Evolutionary conservation across 2,888 invertebrate species (phyloP).

Genomic region (Leucophora obtusa): DNA sequence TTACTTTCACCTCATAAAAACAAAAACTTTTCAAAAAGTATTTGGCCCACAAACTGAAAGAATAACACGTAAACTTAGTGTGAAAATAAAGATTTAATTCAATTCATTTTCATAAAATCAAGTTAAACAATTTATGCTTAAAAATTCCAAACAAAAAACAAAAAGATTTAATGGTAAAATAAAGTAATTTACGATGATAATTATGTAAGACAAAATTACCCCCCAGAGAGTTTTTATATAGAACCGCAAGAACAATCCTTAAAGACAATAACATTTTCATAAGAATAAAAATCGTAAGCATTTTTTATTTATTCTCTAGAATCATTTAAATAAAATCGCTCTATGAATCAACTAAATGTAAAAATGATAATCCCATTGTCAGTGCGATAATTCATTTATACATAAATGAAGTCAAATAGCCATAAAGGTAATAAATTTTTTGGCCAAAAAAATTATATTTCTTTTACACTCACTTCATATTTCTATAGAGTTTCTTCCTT

Average conservation of each 20-base stretch:
- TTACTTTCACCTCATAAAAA: slow-evolving; percentile 18
- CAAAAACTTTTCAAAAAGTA: slow-evolving; percentile 22
- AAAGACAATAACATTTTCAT: slow-evolving; percentile 7
- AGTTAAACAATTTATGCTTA: slow-evolving; percentile 54
- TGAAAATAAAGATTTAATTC: slow-evolving; percentile 71
- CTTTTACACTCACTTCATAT: not conserved
- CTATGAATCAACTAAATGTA: slow-evolving; percentile 70
- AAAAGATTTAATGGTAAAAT: slow-evolving; percentile 62
- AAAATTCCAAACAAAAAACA: slow-evolving; percentile 16
- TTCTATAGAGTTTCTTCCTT: not conserved
- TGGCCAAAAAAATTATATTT: not conserved
- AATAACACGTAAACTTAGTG: slow-evolving; percentile 56
- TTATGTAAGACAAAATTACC: slow-evolving; percentile 75
- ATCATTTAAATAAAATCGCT: slow-evolving; percentile 51
- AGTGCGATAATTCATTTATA: slow-evolving; percentile 76
- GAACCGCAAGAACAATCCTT: not conserved
- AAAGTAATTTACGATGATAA: slow-evolving; percentile 76
- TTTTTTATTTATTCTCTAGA: not conserved
- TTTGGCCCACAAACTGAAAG: slow-evolving; percentile 41
- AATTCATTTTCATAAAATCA: slow-evolving; percentile 76
- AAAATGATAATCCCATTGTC: slow-evolving; percentile 79
- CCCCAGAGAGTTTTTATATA: slow-evolving; percentile 69
- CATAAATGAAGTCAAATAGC: slow-evolving; percentile 54
- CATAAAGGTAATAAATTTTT: slow-evolving; percentile 58
- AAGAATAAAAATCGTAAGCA: slow-evolving; percentile 18